Evolutionary conservation across 1,140 invertebrate species (phyloP).

Genomic region (Calliphora vicina): DNA sequence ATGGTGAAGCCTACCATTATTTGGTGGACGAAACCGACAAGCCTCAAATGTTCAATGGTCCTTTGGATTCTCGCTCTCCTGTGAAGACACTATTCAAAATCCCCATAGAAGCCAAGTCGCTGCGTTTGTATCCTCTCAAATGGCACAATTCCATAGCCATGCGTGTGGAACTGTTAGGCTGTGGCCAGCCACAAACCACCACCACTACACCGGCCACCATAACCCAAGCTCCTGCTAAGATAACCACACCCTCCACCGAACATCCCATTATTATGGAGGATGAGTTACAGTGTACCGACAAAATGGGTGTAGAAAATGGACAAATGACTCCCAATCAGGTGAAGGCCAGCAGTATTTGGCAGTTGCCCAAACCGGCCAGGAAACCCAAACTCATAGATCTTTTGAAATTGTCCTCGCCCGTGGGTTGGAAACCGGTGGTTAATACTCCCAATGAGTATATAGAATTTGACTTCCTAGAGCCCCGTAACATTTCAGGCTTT

Average conservation of each 20-base stretch:
- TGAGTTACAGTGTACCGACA: conserved; percentile 66
- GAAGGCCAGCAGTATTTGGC: conserved; percentile 57
- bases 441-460: conserved; percentile 73
- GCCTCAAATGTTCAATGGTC: conserved; percentile 75
- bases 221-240: background rate
- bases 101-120: conserved; percentile 76
- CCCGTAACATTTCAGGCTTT: conserved; percentile 79
- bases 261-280: conserved; percentile 38
- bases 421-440: conserved; percentile 70
- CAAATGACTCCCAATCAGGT: conserved; percentile 69
- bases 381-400: conserved; percentile 54
- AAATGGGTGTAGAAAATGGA: conserved; percentile 72
- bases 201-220: conserved; percentile 18
- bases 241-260: conserved; percentile 44
- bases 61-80: conserved; percentile 68
- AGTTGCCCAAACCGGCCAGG: conserved; percentile 41
- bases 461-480: conserved; percentile 78
- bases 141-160: conserved; percentile 81
- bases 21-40: conserved; percentile 59
- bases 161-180: conserved; percentile 79
- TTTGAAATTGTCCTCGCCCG: conserved; percentile 63
- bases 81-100: conserved; percentile 72
- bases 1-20: conserved; percentile 69
- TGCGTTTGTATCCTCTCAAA: conserved; percentile 76
- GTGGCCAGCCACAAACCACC: conserved; percentile 58